These are phyloP conservation scores for Chymomyza costata DNA, from an alignment of 1,140 invertebrate species.

Conservation along the genomic window DNA sequence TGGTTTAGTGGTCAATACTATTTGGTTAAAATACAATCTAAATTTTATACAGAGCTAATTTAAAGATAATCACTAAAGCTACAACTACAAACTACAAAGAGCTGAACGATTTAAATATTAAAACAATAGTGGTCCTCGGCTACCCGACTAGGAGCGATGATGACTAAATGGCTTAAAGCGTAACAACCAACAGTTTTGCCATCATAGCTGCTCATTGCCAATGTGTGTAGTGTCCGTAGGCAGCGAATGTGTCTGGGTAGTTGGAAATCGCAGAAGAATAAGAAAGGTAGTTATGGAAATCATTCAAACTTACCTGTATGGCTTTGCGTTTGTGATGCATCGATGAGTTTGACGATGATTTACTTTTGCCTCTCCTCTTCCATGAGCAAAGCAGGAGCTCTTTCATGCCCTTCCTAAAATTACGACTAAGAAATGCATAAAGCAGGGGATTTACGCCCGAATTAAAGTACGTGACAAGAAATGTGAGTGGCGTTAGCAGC, in stretches of 20 bases:
- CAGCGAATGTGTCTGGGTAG: constrained; percentile 66
- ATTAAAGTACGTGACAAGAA: constrained; percentile 89
- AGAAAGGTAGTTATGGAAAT: not conserved
- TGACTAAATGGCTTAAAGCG: constrained; percentile 38
- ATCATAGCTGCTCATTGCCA: constrained; percentile 75
- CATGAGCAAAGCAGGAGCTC: constrained; percentile 80
- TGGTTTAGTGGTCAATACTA: not conserved
- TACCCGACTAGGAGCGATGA: constrained; percentile 10
- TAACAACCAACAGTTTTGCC: constrained; percentile 44
- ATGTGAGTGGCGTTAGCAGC: constrained; percentile 87
- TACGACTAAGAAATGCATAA: constrained; percentile 89
- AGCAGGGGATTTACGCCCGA: constrained; percentile 89
- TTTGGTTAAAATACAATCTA: not conserved
- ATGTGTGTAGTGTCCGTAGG: constrained; percentile 74
- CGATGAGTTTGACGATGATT: constrained; percentile 71
- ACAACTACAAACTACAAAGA: not conserved
- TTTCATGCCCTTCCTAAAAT: constrained; percentile 83
- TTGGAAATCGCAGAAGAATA: not conserved
- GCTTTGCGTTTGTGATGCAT: constrained; percentile 72
- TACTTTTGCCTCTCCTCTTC: constrained; percentile 72
- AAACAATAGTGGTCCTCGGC: not conserved
- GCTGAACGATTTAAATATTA: no score
- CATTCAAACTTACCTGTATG: constrained; percentile 56
- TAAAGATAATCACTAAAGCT: not conserved
- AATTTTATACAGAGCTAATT: not conserved